Conservation (phyloP, 2,797 vertebrate genomes). For the Pangasius macronema region DNA sequence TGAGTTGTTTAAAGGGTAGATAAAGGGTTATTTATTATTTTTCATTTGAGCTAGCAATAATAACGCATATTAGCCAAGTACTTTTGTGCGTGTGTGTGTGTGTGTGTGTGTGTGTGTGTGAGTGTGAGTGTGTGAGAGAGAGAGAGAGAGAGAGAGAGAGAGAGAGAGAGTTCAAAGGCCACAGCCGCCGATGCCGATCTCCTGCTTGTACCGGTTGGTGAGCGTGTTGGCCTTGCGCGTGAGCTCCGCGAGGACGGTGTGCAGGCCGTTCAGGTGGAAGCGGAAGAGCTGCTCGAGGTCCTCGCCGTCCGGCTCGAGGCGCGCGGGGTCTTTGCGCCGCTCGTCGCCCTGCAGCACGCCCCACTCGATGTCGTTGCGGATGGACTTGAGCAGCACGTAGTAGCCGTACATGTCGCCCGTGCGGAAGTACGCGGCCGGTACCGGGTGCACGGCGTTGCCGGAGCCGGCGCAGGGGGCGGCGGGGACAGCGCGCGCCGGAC, state of each 20-base stretch:
- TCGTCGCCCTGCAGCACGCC: slow-evolving; percentile 81
- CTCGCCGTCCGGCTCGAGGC: slow-evolving; percentile 75
- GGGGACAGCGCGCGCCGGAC: slow-evolving; percentile 60
- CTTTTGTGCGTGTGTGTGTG: background rate
- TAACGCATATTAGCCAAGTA: background rate
- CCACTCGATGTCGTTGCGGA: slow-evolving; percentile 94
- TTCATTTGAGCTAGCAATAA: background rate
- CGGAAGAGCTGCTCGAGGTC: slow-evolving; percentile 90
- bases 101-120: too few species aligned
- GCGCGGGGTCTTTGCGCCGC: slow-evolving; percentile 66
- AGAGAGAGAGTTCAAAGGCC: slow-evolving; percentile 66
- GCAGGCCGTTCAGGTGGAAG: slow-evolving; percentile 87
- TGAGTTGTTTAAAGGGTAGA: background rate
- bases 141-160: too few species aligned
- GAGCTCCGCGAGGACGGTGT: slow-evolving; percentile 85
- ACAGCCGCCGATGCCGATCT: slow-evolving; percentile 85
- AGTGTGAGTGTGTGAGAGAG: too few species aligned
- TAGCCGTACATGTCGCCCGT: slow-evolving; percentile 94
- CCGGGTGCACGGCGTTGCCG: slow-evolving; percentile 49
- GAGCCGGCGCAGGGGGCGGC: slow-evolving; percentile 24
- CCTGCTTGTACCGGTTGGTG: slow-evolving; percentile 91
- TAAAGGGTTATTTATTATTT: background rate
- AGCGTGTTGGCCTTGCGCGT: slow-evolving; percentile 88
- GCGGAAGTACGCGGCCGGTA: slow-evolving; percentile 69
- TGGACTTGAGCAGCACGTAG: slow-evolving; percentile 93